Conservation (phyloP, 2,888 invertebrate genomes). For the Seira sanloemensis region DNA sequence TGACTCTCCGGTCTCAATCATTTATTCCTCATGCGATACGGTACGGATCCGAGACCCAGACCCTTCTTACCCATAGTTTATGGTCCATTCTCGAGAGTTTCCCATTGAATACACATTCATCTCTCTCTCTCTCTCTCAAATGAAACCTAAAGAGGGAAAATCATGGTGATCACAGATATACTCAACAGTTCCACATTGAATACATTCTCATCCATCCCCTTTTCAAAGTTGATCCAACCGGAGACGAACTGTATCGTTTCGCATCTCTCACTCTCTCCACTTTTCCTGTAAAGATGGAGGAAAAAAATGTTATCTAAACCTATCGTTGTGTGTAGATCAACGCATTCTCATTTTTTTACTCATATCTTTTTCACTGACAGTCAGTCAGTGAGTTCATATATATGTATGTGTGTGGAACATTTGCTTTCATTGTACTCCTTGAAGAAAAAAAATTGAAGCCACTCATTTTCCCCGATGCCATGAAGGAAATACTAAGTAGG, state of each 20-base stretch:
- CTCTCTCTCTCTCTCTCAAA: too few relatives aligned
- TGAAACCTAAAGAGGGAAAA: too few relatives aligned
- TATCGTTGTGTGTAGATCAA: not conserved
- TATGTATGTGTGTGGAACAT: too few relatives aligned
- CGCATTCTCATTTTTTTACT: not conserved
- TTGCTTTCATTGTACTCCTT: too few relatives aligned
- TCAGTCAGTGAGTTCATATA: not conserved
- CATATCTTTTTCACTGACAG: not conserved
- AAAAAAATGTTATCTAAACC: not conserved
- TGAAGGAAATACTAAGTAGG: not conserved
- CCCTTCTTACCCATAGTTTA: not conserved
- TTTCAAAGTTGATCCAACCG: not conserved
- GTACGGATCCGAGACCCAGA: not conserved
- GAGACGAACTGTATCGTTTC: too few relatives aligned
- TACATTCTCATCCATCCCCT: not conserved
- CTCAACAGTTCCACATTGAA: not conserved
- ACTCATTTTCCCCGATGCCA: not conserved
- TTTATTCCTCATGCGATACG: conserved; percentile 24
- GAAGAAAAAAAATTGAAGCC: not conserved
- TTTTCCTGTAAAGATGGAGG: too few relatives aligned
- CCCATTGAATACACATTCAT: not conserved
- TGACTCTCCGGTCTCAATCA: conserved; percentile 41
- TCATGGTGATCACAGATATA: too few relatives aligned
- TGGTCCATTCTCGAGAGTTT: not conserved
- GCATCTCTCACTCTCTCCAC: too few relatives aligned